Evolutionary conservation across 1,140 invertebrate species (phyloP).

Genomic region (Vollenhovia emeryi): DNA sequence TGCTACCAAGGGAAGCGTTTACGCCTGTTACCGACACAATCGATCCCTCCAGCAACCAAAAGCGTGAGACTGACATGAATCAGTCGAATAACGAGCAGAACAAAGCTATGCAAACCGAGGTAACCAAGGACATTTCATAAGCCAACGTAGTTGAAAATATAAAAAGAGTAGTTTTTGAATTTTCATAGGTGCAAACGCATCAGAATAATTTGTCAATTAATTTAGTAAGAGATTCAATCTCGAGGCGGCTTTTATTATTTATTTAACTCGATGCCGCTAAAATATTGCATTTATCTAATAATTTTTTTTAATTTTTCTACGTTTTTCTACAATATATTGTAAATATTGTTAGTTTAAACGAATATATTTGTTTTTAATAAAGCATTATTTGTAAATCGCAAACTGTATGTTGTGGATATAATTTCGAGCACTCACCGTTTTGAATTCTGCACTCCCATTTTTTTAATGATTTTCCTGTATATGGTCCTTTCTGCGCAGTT

Average conservation of each 20-base stretch:
- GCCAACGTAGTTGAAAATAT: neutral
- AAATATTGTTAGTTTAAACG: neutral
- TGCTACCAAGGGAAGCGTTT: neutral
- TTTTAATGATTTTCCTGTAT: neutral
- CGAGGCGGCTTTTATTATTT: constrained; percentile 1
- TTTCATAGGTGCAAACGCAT: neutral
- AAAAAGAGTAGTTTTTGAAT: too few species aligned
- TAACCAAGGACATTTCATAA: neutral
- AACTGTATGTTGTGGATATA: neutral
- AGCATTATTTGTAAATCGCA: neutral
- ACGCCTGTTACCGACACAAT: neutral
- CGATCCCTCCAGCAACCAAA: neutral
- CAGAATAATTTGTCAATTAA: constrained; percentile 9
- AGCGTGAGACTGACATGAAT: neutral
- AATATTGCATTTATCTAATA: constrained; percentile 6
- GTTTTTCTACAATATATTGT: neutral
- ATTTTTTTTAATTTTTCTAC: constrained; percentile 37
- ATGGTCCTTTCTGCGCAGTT: neutral
- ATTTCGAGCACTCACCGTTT: constrained; percentile 41
- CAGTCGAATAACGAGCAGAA: neutral
- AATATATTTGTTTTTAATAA: neutral
- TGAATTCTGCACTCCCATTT: constrained; percentile 47
- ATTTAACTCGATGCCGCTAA: neutral
- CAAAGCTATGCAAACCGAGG: too few species aligned
- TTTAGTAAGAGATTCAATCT: neutral